Base-by-base conservation (phyloP, 64 coral and sea anemone genomes). In the Stylophora pistillata region DNA sequence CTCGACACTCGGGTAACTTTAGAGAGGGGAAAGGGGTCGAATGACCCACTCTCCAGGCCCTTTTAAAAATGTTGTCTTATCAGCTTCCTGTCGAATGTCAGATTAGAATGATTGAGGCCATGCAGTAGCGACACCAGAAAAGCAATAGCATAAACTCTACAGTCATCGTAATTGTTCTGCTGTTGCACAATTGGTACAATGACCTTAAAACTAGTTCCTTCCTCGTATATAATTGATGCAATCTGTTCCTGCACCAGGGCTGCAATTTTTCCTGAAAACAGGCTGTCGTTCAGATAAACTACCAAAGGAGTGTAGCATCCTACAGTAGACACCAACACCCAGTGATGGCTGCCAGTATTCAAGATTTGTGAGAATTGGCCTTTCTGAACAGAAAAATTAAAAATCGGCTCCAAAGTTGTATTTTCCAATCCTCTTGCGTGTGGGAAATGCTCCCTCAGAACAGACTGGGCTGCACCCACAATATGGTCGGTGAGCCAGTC, bases 121-220 rank as follows among this genome's bases (percentile, higher is more conserved):
- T 53, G 52, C 14, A 72, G 63, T 52, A 86, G 23, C 13, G 64
- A 86, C 18, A 86, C 65, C 33, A 86, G 59, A 70, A 86, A 86
- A 23, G 59, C 62, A 34, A 64, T 66, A 17, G 82, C 21, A 25
- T 55, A 34, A 14, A 55, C 82, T 21, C 25, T 15, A 34, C 57
- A 69, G 13, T 58, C 55, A 81, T 28, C 58, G n/a, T n/a, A n/a
- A 1, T 54, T 75, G 15, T 21, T 53, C 73, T 34, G 73, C 7
- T 41, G 58, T 61, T 61, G 58, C 21, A 61, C 58, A 14, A 2
- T 20, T 61, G 58, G 58, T 15, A 61, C 58, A 17, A 61, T 13
- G 58, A 18, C 4, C 58, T 61, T 61, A 0, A 61, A 61, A 11
- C 6, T 61, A 17, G 0, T 14, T 17, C 58, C 21, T 11, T 61